Evolutionary conservation across 2,797 vertebrate genomes (phyloP).

Genomic region (Neopelma chrysocephalum): DNA sequence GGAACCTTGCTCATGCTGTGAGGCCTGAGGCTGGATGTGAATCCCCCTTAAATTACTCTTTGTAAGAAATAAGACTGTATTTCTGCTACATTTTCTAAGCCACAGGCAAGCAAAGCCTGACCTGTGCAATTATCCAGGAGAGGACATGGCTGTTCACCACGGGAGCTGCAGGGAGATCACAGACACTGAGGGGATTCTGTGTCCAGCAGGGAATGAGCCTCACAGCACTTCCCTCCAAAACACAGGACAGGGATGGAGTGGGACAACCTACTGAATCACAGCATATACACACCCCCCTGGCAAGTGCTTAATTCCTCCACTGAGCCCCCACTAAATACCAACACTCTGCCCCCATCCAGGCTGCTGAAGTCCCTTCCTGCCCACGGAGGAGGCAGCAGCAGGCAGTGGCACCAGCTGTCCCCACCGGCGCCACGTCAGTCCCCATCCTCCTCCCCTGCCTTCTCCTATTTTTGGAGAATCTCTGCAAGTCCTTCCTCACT

Average conservation of each 20-base stretch:
- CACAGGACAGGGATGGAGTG: not conserved
- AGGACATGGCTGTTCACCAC: not conserved
- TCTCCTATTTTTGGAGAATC: not conserved
- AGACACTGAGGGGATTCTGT: fast-evolving
- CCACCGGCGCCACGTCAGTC: fast-evolving
- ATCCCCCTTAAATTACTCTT: not conserved
- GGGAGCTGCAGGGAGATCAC: not conserved
- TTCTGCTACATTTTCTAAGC: not conserved
- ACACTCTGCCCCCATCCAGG: not conserved
- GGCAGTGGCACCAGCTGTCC: not conserved
- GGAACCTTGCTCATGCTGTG: not conserved
- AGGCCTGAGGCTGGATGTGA: not conserved
- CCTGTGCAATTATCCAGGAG: not conserved
- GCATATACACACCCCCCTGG: not conserved
- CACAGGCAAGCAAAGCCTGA: not conserved
- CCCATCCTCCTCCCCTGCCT: not conserved
- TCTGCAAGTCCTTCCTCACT: not conserved
- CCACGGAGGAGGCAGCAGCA: not conserved
- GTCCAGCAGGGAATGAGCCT: not conserved
- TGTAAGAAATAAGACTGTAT: not conserved
- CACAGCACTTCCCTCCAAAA: not conserved
- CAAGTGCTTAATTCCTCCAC: not conserved
- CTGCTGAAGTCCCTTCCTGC: not conserved
- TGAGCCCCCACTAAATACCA: not conserved
- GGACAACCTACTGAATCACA: not conserved